Percentiles rank a stretch among this genome's conserved stretches.
Conservation (phyloP, 2,797 vertebrate genomes). For the Myotis vivesi region DNA sequence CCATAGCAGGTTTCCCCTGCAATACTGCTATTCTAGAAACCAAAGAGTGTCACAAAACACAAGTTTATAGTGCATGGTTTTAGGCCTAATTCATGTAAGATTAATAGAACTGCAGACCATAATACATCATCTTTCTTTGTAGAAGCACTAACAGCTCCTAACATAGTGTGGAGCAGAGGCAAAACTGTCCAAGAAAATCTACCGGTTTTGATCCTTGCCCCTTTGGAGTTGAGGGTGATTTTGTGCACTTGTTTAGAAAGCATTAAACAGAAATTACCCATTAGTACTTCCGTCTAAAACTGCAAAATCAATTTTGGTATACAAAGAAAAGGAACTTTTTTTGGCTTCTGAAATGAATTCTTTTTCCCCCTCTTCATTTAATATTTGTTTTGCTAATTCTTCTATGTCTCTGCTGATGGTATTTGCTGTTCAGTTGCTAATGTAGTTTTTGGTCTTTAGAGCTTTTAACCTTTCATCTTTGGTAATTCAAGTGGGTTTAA, state of each 20-base stretch:
- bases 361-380: conserved; percentile 81
- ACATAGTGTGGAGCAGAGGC: not conserved
- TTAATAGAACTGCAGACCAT: conserved; percentile 33
- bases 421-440: conserved; percentile 86
- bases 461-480: conserved; percentile 88
- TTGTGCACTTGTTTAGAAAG: conserved; percentile 55
- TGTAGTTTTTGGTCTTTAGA: conserved; percentile 84
- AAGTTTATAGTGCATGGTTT: not conserved
- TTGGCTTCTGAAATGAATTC: conserved; percentile 75
- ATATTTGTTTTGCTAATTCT: conserved; percentile 87
- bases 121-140: not conserved
- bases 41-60: conserved; percentile 41
- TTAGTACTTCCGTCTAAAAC: conserved; percentile 75
- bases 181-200: not conserved
- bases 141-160: not conserved
- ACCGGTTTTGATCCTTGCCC: conserved; percentile 39
- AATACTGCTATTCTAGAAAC: conserved; percentile 21
- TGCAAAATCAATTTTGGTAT: conserved; percentile 78
- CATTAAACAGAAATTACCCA: conserved; percentile 68
- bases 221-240: conserved; percentile 24
- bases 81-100: conserved; percentile 45
- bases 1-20: not conserved
- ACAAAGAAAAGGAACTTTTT: conserved; percentile 72
- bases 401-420: conserved; percentile 82
- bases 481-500: conserved; percentile 85